Evolutionary conservation across 2,113 vertebrate species (phyloP).

Genomic region (Silurus asotus): DNA sequence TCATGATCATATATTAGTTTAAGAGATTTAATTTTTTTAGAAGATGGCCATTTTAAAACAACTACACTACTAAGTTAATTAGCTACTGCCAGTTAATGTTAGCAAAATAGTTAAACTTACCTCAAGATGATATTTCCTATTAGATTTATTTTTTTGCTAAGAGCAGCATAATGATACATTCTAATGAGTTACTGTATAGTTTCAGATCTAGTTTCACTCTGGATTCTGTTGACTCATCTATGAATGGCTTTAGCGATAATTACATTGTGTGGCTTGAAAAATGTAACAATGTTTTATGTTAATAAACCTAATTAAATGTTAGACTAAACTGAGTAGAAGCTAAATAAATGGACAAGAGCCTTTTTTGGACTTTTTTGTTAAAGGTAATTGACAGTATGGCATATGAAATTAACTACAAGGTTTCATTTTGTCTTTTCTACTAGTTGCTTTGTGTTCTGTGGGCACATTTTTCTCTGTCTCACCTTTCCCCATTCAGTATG

Average conservation of each 20-base stretch:
- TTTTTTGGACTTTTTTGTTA: too few relatives aligned
- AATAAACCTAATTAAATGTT: background rate
- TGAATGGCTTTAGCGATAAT: background rate
- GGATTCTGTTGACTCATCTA: background rate
- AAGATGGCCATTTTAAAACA: background rate
- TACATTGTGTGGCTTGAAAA: background rate
- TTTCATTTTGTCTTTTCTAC: background rate
- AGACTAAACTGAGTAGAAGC: background rate
- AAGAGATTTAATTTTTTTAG: too few relatives aligned
- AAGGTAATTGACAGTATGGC: background rate
- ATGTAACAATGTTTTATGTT: background rate
- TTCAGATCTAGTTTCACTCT: background rate
- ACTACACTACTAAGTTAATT: background rate
- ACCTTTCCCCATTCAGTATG: conserved; percentile 32
- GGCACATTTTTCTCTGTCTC: background rate
- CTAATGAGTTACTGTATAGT: background rate
- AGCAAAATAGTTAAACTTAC: background rate
- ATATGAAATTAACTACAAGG: background rate
- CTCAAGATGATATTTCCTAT: background rate
- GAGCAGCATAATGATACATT: background rate
- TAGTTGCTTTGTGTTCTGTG: conserved; percentile 4
- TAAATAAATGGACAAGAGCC: background rate
- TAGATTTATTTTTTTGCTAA: background rate
- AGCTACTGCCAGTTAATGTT: background rate
- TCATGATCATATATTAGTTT: background rate